Percentiles rank a stretch among this genome's conserved stretches.
These are phyloP conservation scores for Drosophila macrospina DNA, from an alignment of 2,888 invertebrate genomes.

Conservation along the genomic window DNA sequence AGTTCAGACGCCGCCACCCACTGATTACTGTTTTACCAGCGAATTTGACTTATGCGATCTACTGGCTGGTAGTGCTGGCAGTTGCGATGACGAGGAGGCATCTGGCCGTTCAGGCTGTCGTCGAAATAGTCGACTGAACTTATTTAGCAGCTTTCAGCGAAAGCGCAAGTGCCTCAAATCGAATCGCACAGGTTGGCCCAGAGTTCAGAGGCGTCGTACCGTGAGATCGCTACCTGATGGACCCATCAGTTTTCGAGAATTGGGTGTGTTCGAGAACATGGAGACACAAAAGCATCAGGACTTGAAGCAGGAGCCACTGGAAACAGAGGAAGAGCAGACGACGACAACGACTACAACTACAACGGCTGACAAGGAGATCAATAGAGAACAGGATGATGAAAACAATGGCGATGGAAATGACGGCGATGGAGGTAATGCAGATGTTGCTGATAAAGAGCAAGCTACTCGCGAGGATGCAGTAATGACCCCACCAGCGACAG, in stretches of 20 bases:
- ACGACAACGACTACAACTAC: constrained; percentile 66
- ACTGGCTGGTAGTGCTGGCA: constrained; percentile 61
- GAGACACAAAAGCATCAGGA: constrained; percentile 1
- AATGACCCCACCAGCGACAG: constrained; percentile 73
- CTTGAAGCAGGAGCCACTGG: constrained; percentile 54
- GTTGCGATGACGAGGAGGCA: constrained; percentile 62
- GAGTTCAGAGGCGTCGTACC: constrained; percentile 81
- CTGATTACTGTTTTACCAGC: constrained; percentile 82
- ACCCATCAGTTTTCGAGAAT: constrained; percentile 68
- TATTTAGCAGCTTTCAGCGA: constrained; percentile 77
- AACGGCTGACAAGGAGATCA: constrained; percentile 19
- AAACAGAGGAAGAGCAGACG: constrained; percentile 51
- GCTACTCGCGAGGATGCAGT: constrained; percentile 46
- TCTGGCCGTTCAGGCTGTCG: constrained; percentile 23
- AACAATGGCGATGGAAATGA: constrained; percentile 34
- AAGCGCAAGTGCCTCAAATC: constrained; percentile 86
- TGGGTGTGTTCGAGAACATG: constrained; percentile 31
- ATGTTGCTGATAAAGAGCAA: constrained; percentile 24
- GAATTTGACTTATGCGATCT: constrained; percentile 83
- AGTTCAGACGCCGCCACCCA: constrained; percentile 75
- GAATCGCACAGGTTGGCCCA: constrained; percentile 94
- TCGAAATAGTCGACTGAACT: constrained; percentile 59
- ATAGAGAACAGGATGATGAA: constrained; percentile 33
- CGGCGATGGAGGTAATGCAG: not conserved
- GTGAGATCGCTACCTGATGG: constrained; percentile 62